Conservation (phyloP, 1,140 invertebrate genomes). For the Drosophila murphyi region DNA sequence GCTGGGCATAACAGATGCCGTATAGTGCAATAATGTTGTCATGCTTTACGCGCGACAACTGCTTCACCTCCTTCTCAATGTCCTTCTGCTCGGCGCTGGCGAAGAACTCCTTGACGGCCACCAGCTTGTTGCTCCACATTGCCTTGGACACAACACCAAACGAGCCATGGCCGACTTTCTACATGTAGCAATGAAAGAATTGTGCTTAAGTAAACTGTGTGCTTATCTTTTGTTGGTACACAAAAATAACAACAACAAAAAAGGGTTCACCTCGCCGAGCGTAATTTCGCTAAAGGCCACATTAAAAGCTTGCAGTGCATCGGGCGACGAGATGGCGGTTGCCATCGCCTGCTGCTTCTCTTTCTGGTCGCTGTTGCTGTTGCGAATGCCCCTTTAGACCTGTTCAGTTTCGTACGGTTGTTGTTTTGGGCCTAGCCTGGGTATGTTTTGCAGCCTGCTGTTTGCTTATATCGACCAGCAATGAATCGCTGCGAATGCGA, state of each 20-base stretch:
- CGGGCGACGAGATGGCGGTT: slow-evolving; percentile 58
- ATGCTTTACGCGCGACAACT: slow-evolving; percentile 95
- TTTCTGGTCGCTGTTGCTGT: slow-evolving; percentile 1
- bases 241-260: not conserved
- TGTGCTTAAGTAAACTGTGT: not conserved
- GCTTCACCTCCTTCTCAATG: slow-evolving; percentile 92
- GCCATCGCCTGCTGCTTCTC: slow-evolving; percentile 48
- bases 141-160: slow-evolving; percentile 97
- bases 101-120: slow-evolving; percentile 97
- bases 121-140: slow-evolving; percentile 92
- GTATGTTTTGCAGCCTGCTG: slow-evolving; percentile 13
- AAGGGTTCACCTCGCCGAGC: slow-evolving; percentile 48
- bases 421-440: not conserved
- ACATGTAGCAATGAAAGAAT: slow-evolving; percentile 4
- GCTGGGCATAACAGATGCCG: slow-evolving; percentile 92
- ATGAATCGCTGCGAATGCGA: slow-evolving; percentile 37
- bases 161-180: slow-evolving; percentile 97
- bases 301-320: slow-evolving; percentile 55
- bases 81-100: slow-evolving; percentile 94
- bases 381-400: slow-evolving; percentile 2
- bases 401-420: slow-evolving; percentile 8
- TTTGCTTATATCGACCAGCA: slow-evolving; percentile 44
- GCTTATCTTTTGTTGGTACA: too few species aligned
- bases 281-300: slow-evolving; percentile 61
- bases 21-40: slow-evolving; percentile 97